These are phyloP conservation scores for Azorinus chamasolen DNA, from an alignment of 2,888 invertebrate genomes.

Conservation along the genomic window DNA sequence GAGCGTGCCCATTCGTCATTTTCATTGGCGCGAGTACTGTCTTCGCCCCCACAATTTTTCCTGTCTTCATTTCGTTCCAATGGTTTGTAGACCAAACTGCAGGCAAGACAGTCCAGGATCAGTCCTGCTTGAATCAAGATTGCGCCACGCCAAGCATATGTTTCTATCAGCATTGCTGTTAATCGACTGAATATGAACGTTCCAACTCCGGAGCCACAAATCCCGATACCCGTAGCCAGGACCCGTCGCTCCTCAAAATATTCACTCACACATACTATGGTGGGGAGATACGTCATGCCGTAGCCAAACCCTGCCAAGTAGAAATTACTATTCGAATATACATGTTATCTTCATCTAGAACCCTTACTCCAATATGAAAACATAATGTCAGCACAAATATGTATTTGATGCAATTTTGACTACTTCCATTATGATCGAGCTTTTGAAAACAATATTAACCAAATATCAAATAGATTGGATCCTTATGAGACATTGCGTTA, in stretches of 20 bases:
- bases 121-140: slow-evolving; percentile 20
- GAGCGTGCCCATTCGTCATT: background rate
- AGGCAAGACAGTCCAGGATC: slow-evolving; percentile 45
- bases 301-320: slow-evolving; percentile 29
- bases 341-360: too few species aligned
- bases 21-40: too few species aligned
- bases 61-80: background rate
- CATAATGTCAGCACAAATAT: too few species aligned
- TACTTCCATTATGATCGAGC: too few species aligned
- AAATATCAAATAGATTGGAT: too few species aligned
- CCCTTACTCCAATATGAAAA: too few species aligned
- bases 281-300: slow-evolving; percentile 24
- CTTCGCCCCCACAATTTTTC: background rate
- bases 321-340: too few species aligned
- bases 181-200: slow-evolving; percentile 25
- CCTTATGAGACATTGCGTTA: too few species aligned
- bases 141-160: slow-evolving; percentile 31
- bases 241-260: slow-evolving; percentile 41
- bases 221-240: slow-evolving; percentile 29
- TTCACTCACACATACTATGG: slow-evolving; percentile 19
- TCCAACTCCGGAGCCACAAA: slow-evolving; percentile 36
- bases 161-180: slow-evolving; percentile 25
- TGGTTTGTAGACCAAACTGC: slow-evolving; percentile 46
- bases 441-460: too few species aligned
- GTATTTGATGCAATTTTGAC: too few species aligned